Evolutionary conservation across 2,888 invertebrate species (phyloP), one percentile per base, ranked within the genome.

Genomic region (Oligia fasciuncula): DNA sequence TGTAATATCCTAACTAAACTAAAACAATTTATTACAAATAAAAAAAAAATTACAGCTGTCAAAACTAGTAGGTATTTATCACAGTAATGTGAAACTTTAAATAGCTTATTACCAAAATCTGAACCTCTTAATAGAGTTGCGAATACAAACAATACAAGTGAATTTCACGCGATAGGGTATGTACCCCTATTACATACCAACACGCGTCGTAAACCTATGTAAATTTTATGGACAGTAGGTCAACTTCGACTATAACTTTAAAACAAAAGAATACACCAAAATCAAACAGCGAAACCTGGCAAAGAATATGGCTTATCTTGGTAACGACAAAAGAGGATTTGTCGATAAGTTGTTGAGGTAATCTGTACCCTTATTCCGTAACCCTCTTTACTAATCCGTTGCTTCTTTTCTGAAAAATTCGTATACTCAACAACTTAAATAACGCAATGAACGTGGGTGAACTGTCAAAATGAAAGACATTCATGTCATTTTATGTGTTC

Each of bases 91-190:
- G 13, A 67, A 51, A 51, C 1, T 40, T 51, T n/a, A 40, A 40
- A 17, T 65, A 35, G 17, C 11, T 65, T 63, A 17, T 11, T 8
- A 51, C 4, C 4, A n/a, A 40, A 51, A 74, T 68, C 40, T 19
- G 13, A 14, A 51, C n/a, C 17, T 13, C 17, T 13, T 49, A 6
- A 35, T 49, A 51, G 35, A 51, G 17, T 49, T 73, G 19, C 1
- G n/a, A 68, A 68, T 40, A 17, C 49, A 68, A 73, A 73, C 40
- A 40, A 51, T n/a, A 73, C 13, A 40, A 40, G 23, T n/a, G n/a
- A 4, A 60, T n/a, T 23, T 35, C 35, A n/a, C 6, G 3, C 11
- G 35, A 6, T 35, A 23, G 2, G 35, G 11, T 35, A 17, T 5
- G 23, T n/a, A 66, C 6, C 11, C 23, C 23, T 46, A 23, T 49